These are phyloP conservation scores for Notolepis coatsorum DNA, from an alignment of 2,797 vertebrate species.

Conservation along the genomic window DNA sequence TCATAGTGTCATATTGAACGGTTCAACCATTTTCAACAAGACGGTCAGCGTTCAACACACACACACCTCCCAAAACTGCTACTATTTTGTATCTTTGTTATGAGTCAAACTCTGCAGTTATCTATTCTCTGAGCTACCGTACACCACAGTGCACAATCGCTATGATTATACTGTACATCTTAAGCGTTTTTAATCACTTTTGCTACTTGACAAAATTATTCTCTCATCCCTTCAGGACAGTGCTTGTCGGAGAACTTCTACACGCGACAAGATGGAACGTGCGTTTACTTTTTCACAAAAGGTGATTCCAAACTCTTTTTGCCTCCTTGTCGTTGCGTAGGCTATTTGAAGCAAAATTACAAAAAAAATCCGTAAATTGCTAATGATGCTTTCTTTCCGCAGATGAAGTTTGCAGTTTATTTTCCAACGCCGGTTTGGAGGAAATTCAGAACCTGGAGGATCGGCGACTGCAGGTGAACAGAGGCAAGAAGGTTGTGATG, in stretches of 20 bases:
- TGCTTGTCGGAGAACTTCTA: conserved; percentile 96
- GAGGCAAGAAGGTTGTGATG: conserved; percentile 91
- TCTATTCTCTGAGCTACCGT: background rate
- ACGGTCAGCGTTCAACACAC: too few relatives aligned
- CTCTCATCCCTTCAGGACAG: conserved; percentile 73
- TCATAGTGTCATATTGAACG: background rate
- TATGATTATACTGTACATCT: background rate
- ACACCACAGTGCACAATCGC: background rate
- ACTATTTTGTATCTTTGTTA: background rate
- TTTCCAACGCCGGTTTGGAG: conserved; percentile 87
- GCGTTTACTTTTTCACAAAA: conserved; percentile 95
- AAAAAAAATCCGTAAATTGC: background rate
- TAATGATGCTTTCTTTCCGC: conserved; percentile 55
- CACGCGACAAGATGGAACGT: conserved; percentile 91
- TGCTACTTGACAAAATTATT: background rate
- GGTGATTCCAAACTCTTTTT: conserved; percentile 71
- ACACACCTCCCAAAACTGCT: background rate
- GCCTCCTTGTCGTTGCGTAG: background rate
- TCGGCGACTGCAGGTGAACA: conserved; percentile 91
- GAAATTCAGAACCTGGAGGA: conserved; percentile 93
- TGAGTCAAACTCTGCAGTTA: background rate
- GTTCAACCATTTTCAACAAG: background rate
- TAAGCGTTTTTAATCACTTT: background rate
- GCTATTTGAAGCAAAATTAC: background rate
- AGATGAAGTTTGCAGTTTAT: conserved; percentile 88